phyloP scores from a whole-genome alignment of 2,888 invertebrate species.

The Balanococcus diminutus region DNA sequence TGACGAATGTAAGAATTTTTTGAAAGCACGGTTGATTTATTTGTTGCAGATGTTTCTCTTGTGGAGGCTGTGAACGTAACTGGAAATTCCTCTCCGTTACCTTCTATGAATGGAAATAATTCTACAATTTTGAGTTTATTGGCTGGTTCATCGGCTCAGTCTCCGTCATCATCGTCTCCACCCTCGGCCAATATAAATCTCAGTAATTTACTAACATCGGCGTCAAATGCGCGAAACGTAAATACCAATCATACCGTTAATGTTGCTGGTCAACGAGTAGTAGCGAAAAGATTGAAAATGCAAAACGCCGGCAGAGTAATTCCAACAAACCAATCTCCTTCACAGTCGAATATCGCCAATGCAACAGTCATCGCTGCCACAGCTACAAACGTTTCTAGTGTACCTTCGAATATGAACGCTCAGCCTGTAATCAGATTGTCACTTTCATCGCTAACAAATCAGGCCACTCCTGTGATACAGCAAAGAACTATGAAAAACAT shows the following conservation, averaged over 20 bases:
- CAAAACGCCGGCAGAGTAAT: constrained; percentile 47
- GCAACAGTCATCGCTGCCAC: constrained; percentile 44
- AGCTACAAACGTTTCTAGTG: neutral
- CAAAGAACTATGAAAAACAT: constrained; percentile 41
- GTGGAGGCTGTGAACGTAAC: constrained; percentile 1
- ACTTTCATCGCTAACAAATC: constrained; percentile 44
- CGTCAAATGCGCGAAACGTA: neutral
- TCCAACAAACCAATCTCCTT: constrained; percentile 18
- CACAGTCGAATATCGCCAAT: neutral
- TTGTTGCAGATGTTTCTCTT: neutral
- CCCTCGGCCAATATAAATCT: constrained; percentile 44
- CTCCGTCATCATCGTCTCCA: constrained; percentile 31
- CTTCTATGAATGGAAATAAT: constrained; percentile 46
- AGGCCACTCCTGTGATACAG: constrained; percentile 47
- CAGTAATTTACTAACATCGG: constrained; percentile 47
- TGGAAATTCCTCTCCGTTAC: neutral
- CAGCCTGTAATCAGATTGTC: constrained; percentile 50
- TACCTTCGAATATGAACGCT: constrained; percentile 15
- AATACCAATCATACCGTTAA: constrained; percentile 21
- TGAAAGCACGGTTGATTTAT: neutral
- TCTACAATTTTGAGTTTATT: constrained; percentile 48
- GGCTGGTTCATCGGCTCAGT: constrained; percentile 7
- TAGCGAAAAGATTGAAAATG: constrained; percentile 53
- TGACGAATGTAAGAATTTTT: neutral
- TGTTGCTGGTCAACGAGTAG: constrained; percentile 45